Base-by-base conservation (phyloP, 2,113 vertebrate species). In the Pelecanus crispus region DNA sequence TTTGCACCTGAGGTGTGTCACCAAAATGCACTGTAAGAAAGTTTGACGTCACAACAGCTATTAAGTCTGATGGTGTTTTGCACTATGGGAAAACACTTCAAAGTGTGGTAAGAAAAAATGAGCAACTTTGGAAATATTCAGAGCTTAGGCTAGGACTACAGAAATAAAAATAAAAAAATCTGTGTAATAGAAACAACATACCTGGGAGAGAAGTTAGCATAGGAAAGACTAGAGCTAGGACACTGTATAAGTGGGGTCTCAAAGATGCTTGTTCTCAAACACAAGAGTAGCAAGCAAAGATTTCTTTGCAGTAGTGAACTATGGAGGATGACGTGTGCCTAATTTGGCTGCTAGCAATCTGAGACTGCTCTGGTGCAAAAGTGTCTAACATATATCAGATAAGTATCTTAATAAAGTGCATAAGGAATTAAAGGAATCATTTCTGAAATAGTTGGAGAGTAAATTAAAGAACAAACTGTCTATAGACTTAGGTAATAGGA, bases 311-410 rank as follows among this genome's bases (percentile, higher is more conserved):
- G 22, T 13, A 34, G 4, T 79, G 42, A 82, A 56, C 38, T 59
- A 7, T 34, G 16, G 53, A 82, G 44, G 13, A 59, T 32, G 42
- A 34, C 0, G 1, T 8, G 20, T 53, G 31, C 12, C 6, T 38
- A 65, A 6, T 79, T 78, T 61, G n/a, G 1, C 79, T 75, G 13
- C 70, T 49, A 44, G 36, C 7, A 71, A 52, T 61, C 36, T 1
- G 4, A 52, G 36, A 65, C 21, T 53, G 28, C 31, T 86, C 55
- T 77, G n/a, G 21, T 84, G 32, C 21, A 81, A 47, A 95, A 53
- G 5, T 66, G 14, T 61, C 58, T 77, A n/a, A 85, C 21, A 85
- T 36, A 52, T 65, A 40, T 47, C 1, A 32, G 6, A 4, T 34
- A 71, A 44, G 21, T 72, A 12, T 42, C 58, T 65, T 83, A 77